Evolutionary conservation across 2,113 vertebrate species (phyloP).

Genomic region (Tinamus guttatus): DNA sequence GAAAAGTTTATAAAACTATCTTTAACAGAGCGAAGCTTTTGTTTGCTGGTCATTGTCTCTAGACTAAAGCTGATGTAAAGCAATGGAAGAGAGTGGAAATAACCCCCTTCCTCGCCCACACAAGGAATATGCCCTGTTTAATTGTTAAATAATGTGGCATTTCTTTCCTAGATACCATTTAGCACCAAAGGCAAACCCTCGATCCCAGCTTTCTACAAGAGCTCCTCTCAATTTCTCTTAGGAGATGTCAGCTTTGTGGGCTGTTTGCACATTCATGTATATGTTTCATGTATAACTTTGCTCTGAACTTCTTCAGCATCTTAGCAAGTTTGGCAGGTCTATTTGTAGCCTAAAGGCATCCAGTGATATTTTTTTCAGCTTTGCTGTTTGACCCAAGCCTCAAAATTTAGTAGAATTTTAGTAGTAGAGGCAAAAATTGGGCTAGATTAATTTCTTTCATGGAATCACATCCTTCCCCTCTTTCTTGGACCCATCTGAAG

Average conservation of each 20-base stretch:
- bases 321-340: neutral
- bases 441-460: neutral
- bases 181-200: neutral
- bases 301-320: neutral
- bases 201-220: neutral
- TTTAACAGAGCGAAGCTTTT: neutral
- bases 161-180: neutral
- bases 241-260: neutral
- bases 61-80: neutral
- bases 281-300: neutral
- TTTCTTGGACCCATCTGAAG: neutral
- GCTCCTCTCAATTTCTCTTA: neutral
- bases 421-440: neutral
- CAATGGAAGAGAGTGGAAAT: neutral
- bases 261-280: neutral
- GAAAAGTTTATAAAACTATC: neutral
- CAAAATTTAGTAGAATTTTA: neutral
- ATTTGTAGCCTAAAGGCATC: neutral
- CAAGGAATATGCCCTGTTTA: neutral
- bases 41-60: neutral
- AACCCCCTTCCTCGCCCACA: neutral
- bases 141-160: neutral
- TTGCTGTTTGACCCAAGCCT: neutral
- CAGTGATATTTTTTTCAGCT: neutral
- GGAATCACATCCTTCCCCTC: neutral